A percentile compares a stretch with the other conserved stretches of the same genome.
These are phyloP conservation scores for Trissoscelio sp. DNA, from an alignment of 2,888 invertebrate species.

Conservation along the genomic window DNA sequence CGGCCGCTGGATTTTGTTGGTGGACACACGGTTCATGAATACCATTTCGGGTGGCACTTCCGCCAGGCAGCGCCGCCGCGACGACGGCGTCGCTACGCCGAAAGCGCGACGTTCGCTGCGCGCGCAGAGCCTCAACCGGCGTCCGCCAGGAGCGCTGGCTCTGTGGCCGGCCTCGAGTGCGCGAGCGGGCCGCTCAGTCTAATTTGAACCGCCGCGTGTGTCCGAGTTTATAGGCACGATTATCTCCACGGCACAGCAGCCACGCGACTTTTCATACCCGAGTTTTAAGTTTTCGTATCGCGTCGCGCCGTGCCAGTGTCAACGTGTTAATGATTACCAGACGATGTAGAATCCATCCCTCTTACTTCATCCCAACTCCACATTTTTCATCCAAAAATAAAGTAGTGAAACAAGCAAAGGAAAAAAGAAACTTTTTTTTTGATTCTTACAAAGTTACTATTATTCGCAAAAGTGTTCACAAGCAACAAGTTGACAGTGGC, in stretches of 20 bases:
- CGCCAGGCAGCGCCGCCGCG: constrained; percentile 68
- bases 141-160: constrained; percentile 82
- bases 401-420: too few species aligned
- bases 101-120: constrained; percentile 74
- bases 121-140: constrained; percentile 82
- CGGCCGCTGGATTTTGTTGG: constrained; percentile 75
- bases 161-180: constrained; percentile 82
- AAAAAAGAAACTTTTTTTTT: too few species aligned
- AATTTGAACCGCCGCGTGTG: constrained; percentile 84
- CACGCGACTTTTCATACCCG: constrained; percentile 60
- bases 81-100: constrained; percentile 69
- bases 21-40: constrained; percentile 76
- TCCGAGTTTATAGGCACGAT: constrained; percentile 80
- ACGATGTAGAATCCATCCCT: not conserved
- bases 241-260: constrained; percentile 71
- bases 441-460: too few species aligned
- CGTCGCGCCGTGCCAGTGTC: constrained; percentile 47
- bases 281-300: constrained; percentile 38
- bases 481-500: constrained; percentile 44
- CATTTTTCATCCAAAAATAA: too few species aligned
- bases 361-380: too few species aligned
- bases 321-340: too few species aligned
- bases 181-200: constrained; percentile 83
- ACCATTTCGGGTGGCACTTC: constrained; percentile 70
- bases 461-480: constrained; percentile 9